A percentile compares a stretch with the other conserved stretches of the same genome.
Evolutionary conservation across 2,113 vertebrate species (phyloP).

Genomic region (Pachypanchax playfairii): DNA sequence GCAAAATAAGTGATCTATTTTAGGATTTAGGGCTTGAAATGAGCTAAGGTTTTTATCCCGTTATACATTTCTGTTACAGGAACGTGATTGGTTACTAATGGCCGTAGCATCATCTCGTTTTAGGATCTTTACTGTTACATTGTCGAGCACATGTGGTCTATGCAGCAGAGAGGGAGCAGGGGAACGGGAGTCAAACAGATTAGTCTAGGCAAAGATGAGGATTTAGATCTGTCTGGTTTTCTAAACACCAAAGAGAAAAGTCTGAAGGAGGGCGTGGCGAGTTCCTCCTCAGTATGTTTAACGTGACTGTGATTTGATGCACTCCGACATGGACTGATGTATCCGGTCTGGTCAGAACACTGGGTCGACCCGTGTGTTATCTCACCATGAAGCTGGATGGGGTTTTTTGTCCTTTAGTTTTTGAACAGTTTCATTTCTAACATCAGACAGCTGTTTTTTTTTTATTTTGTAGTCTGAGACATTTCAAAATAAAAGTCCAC

Average conservation of each 20-base stretch:
- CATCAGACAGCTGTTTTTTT: conserved; percentile 15
- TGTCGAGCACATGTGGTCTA: conserved; percentile 50
- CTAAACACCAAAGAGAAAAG: conserved; percentile 67
- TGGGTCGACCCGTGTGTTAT: conserved; percentile 58
- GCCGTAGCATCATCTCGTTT: conserved; percentile 48
- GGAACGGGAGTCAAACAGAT: conserved; percentile 17
- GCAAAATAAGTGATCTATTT: conserved; percentile 14
- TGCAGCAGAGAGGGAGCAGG: conserved; percentile 51
- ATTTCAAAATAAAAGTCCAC: conserved; percentile 56
- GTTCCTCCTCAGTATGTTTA: conserved; percentile 16
- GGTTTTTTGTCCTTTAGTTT: conserved; percentile 9
- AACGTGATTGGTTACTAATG: conserved; percentile 38
- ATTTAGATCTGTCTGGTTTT: conserved; percentile 44
- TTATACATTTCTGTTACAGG: conserved; percentile 38
- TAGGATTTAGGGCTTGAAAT: conserved; percentile 35
- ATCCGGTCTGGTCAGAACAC: conserved; percentile 46
- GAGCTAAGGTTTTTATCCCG: conserved; percentile 10
- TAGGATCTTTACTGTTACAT: conserved; percentile 6
- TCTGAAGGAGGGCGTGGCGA: not conserved
- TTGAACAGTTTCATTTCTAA: conserved; percentile 29
- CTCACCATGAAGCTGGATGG: conserved; percentile 44
- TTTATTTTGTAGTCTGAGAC: conserved; percentile 22
- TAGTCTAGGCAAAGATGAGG: conserved; percentile 37
- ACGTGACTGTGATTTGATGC: conserved; percentile 10
- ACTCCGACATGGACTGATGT: conserved; percentile 39